Percentiles rank a stretch among this genome's conserved stretches.
Conservation (phyloP, 2,113 vertebrate species). For the Solenodon paradoxus region DNA sequence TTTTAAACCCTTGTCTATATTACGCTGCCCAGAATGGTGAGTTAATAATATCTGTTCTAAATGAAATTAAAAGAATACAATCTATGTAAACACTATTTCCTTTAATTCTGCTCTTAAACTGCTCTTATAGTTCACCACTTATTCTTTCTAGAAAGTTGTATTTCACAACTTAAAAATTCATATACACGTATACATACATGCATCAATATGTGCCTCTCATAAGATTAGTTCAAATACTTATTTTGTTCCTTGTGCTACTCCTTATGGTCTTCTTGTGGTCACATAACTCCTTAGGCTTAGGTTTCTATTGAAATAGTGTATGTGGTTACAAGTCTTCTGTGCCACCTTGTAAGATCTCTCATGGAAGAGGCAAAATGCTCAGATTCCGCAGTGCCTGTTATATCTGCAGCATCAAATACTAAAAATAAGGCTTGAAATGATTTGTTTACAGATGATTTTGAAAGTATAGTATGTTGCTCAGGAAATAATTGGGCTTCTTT, state of each 20-base stretch:
- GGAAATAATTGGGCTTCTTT: not conserved
- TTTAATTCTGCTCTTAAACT: not conserved
- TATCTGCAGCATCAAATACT: not conserved
- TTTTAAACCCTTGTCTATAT: not conserved
- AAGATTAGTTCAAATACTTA: not conserved
- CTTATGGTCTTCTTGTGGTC: not conserved
- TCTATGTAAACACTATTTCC: not conserved
- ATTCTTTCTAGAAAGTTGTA: not conserved
- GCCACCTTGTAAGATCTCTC: not conserved
- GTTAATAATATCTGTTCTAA: not conserved
- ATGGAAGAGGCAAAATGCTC: not conserved
- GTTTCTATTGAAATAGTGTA: not conserved
- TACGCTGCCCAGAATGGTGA: not conserved
- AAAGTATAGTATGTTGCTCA: not conserved
- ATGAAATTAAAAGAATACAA: not conserved
- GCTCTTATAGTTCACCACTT: not conserved
- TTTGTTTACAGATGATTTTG: not conserved
- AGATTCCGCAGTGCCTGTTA: not conserved
- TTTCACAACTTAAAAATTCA: not conserved
- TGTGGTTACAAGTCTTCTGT: not conserved
- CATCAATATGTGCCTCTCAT: not conserved
- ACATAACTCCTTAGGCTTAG: not conserved
- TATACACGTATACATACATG: not conserved
- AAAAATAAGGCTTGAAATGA: not conserved
- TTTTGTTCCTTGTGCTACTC: not conserved